Base-by-base conservation (phyloP, 2,113 vertebrate genomes). In the Athene cunicularia region DNA sequence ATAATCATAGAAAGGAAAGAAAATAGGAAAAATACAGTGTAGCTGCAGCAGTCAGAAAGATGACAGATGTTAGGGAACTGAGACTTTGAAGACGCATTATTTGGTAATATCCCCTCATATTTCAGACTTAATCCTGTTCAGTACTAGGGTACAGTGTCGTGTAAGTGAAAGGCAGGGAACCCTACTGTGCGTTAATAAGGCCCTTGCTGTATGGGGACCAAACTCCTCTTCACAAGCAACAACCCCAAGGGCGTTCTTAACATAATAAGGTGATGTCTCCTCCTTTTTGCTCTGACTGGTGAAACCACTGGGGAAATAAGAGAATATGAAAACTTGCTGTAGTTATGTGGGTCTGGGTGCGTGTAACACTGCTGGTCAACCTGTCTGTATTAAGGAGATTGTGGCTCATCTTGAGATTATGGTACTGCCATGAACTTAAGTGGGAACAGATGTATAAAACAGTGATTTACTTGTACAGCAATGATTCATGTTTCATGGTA, bases 341-440 rank as follows among this genome's bases (percentile, higher is more conserved):
- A 21, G 22, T 1, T 49, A 3, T 28, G 26, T 8, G 28, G 17
- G 17, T 28, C 17, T 77, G 56, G 11, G 23, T 59, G 77, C 9
- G 5, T 0, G 0, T 5, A 43, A 32, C 5, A 1, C 47, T 80
- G 53, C 32, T 83, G 45, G 15, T 26, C 53, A 47, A 4, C 11
- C 20, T 27, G 33, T 28, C 16, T 47, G 4, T 32, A 0, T 13
- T 30, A 30, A 37, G 28, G 55, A 63, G 47, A 5, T 17, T 21
- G 27, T 18, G 58, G 26, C 47, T 93, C 49, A 30, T 45, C 24
- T n/a, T n/a, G 71, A 59, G 67, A 1, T 28, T 23, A 3, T 35
- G 35, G 39, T 13, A 3, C 6, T 52, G 33, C 58, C 60, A 12
- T 12, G 30, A 45, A 80, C 16, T 66, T 79, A 60, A 47, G 43